Evolutionary conservation across 2,797 vertebrate species (phyloP), one percentile per base, ranked within the genome.

Genomic region (Limosa lapponica): DNA sequence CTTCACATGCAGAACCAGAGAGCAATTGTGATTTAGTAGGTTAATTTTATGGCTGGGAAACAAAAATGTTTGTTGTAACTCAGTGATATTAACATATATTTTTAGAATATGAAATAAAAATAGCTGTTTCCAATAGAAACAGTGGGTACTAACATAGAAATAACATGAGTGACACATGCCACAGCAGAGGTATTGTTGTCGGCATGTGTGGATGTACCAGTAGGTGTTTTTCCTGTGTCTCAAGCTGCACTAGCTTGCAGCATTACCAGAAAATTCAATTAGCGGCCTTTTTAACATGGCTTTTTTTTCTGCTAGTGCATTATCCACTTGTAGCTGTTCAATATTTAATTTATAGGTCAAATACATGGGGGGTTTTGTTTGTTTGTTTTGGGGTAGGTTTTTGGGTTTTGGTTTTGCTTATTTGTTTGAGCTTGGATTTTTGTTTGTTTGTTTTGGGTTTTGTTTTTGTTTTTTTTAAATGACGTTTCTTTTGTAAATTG

Each of bases 71-170:
- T 87, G 11, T 51, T 82, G 24, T 30, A 82, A 43, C 32, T 90
- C 19, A 37, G 37, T 43, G 61, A 58, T 15, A 52, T 54, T 64
- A 84, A 25, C 1, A 34, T 32, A 23, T 27, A 44, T 59, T 84
- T 94, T 90, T 87, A 43, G 25, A 64, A 24, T 20, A 43, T n/a
- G 28, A 87, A 87, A 74, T 65, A 81, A 59, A 92, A 84, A 49
- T 54, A 78, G 5, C 13, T 65, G 14, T 87, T 90, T 90, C 32
- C 62, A 81, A 20, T 48, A 51, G 44, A 78, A 85, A 44, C 23
- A 77, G 19, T 36, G 12, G 37, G 20, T 9, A 19, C 14, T 43
- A 75, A 73, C 32, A 57, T 2, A 88, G 55, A 80, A 78, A 59
- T 75, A 46, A 30, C 9, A 37, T 5, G 41, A 66, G 8, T 30